Percentiles rank a stretch among this genome's conserved stretches.
Conservation (phyloP, 2,113 vertebrate species). For the Hemichromis elongatus region DNA sequence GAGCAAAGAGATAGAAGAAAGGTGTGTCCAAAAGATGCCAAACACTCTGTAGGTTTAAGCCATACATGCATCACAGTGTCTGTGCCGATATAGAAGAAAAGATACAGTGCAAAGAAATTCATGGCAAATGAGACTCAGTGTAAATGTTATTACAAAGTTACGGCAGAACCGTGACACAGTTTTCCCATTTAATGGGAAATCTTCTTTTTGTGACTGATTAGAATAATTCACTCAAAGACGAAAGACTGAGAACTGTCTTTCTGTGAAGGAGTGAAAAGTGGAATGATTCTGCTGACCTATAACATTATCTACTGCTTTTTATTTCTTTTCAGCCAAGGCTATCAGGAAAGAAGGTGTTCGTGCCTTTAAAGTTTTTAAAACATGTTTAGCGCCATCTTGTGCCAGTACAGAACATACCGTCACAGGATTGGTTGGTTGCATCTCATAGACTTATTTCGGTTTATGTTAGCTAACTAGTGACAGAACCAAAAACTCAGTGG, state of each 20-base stretch:
- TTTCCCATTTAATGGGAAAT: neutral
- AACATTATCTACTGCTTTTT: neutral
- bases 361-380: neutral
- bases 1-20: neutral
- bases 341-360: neutral
- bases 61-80: neutral
- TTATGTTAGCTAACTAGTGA: neutral
- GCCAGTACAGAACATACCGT: rapidly evolving
- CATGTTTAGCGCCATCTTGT: neutral
- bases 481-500: neutral
- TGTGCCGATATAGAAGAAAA: rapidly evolving
- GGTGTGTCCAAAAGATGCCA: neutral
- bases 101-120: neutral
- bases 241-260: neutral
- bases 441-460: neutral
- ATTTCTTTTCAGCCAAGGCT: neutral
- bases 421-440: neutral
- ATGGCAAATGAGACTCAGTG: neutral
- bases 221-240: neutral
- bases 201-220: neutral
- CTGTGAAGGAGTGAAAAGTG: neutral
- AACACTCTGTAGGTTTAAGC: neutral
- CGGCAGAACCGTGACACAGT: rapidly evolving
- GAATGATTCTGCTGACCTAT: neutral
- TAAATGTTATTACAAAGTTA: neutral